Evolutionary conservation across 2,797 vertebrate genomes (phyloP).

Genomic region (Anisognathus igniventris): DNA sequence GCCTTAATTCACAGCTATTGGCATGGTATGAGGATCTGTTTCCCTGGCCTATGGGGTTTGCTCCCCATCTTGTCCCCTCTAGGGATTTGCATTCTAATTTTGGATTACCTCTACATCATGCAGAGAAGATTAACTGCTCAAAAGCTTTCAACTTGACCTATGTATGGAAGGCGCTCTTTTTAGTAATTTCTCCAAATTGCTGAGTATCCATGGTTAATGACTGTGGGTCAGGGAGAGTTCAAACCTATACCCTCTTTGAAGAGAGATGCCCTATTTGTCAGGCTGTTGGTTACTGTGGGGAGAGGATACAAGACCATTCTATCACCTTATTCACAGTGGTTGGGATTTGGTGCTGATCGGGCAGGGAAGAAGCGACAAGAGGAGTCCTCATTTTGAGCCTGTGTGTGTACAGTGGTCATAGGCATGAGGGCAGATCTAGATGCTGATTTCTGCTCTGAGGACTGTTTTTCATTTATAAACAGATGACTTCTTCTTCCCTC

Average conservation of each 20-base stretch:
- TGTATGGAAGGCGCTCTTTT: neutral
- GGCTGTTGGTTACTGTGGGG: neutral
- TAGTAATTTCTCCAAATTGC: neutral
- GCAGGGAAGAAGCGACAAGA: neutral
- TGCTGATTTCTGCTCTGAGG: neutral
- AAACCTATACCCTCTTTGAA: neutral
- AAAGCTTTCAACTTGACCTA: neutral
- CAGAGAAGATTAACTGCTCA: neutral
- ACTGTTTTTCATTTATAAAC: neutral
- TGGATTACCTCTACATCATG: neutral
- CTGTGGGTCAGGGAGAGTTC: neutral
- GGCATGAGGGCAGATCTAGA: neutral
- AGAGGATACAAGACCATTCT: neutral
- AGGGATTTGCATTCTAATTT: slow-evolving; percentile 2
- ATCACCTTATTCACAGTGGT: neutral
- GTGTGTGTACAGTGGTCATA: rapidly evolving
- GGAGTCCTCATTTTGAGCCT: neutral
- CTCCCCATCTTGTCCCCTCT: neutral
- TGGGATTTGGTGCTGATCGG: neutral
- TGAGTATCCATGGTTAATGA: neutral
- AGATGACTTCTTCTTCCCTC: neutral
- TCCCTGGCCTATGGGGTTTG: neutral
- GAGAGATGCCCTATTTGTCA: neutral
- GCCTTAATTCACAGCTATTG: neutral
- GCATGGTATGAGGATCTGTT: neutral